Percentiles rank a stretch among this genome's conserved stretches.
Evolutionary conservation across 2,113 vertebrate genomes (phyloP).

Genomic region (Probosciger aterrimus): DNA sequence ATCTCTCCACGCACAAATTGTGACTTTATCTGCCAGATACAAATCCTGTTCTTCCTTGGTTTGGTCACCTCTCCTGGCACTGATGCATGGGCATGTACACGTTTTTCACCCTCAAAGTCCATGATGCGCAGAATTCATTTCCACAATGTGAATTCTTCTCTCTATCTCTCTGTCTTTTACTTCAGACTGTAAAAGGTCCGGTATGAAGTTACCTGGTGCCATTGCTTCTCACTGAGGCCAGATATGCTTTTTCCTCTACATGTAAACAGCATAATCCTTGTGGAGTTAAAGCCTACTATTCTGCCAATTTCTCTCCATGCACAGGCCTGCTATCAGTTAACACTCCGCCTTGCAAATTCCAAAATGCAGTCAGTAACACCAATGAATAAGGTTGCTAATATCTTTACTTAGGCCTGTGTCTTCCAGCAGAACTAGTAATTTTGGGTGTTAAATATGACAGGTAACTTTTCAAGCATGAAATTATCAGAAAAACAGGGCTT

Average conservation of each 20-base stretch:
- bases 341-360: not conserved
- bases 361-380: not conserved
- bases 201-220: not conserved
- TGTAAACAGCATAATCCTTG: not conserved
- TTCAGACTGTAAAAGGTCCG: not conserved
- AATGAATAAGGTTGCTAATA: not conserved
- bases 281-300: not conserved
- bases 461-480: not conserved
- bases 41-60: not conserved
- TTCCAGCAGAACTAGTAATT: not conserved
- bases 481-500: not conserved
- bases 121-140: not conserved
- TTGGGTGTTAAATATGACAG: not conserved
- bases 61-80: not conserved
- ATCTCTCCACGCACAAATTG: not conserved
- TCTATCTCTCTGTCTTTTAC: not conserved
- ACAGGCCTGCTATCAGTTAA: not conserved
- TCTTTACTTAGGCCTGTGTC: not conserved
- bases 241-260: not conserved
- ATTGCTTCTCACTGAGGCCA: not conserved
- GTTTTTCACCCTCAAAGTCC: not conserved
- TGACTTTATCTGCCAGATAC: not conserved
- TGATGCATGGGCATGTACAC: accelerated
- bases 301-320: not conserved
- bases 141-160: not conserved